These are phyloP conservation scores for Trichonephila clavipes DNA, from an alignment of 1,140 invertebrate genomes.

Conservation along the genomic window DNA sequence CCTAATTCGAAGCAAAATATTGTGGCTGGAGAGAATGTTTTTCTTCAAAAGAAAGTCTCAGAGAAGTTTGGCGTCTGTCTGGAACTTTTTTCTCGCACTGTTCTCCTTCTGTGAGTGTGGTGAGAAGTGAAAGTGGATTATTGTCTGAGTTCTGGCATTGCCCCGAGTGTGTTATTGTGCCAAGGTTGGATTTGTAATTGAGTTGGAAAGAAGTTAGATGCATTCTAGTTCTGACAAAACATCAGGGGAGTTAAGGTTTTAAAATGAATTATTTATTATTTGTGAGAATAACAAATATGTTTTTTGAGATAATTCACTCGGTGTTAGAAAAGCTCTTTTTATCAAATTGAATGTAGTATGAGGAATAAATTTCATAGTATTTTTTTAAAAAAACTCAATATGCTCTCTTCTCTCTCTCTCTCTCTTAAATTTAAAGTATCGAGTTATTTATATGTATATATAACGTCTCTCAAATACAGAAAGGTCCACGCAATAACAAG, in stretches of 20 bases:
- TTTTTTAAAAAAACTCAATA: too few relatives aligned
- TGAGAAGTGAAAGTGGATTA: not conserved
- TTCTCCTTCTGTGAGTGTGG: not conserved
- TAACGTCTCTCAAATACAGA: too few relatives aligned
- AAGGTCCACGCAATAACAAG: too few relatives aligned
- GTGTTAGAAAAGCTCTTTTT: too few relatives aligned
- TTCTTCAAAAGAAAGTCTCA: not conserved
- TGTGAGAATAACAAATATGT: too few relatives aligned
- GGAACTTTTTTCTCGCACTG: not conserved
- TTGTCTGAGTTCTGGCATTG: not conserved
- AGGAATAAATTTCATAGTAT: too few relatives aligned
- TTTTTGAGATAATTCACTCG: too few relatives aligned
- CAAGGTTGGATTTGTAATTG: not conserved
- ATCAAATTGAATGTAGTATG: too few relatives aligned
- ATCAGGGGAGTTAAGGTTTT: not conserved
- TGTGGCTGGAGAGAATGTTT: not conserved
- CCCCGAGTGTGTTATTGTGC: conserved; percentile 14
- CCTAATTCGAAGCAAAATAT: too few relatives aligned
- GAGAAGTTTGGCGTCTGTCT: not conserved
- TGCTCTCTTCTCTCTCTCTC: too few relatives aligned
- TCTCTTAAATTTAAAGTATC: too few relatives aligned
- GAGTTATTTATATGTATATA: too few relatives aligned
- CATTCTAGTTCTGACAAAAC: not conserved
- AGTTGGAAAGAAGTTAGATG: not conserved
- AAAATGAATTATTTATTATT: not conserved